These are phyloP conservation scores for Sceloporus undulatus DNA, from an alignment of 2,113 vertebrate genomes.

Conservation along the genomic window DNA sequence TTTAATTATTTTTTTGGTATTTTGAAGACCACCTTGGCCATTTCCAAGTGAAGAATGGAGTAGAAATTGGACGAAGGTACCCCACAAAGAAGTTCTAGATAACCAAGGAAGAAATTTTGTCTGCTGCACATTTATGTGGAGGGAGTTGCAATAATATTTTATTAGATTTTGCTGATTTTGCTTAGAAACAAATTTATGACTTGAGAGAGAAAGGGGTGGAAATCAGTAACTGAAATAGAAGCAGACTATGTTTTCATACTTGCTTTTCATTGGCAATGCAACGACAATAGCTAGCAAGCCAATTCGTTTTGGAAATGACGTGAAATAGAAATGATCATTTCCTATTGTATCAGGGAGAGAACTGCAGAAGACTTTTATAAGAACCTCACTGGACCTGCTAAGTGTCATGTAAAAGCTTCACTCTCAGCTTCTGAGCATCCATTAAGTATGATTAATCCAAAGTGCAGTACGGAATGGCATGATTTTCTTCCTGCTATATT, in stretches of 20 bases:
- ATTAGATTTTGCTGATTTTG: not conserved
- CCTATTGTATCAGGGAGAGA: not conserved
- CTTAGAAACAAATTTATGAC: not conserved
- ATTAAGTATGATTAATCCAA: constrained; percentile 5
- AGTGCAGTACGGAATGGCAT: not conserved
- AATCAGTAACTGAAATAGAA: not conserved
- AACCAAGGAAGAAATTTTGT: not conserved
- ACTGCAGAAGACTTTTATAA: not conserved
- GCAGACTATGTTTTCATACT: too few relatives aligned
- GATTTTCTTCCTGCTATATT: not conserved
- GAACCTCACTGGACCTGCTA: not conserved
- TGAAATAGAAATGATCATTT: not conserved
- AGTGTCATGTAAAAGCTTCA: not conserved
- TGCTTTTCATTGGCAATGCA: not conserved
- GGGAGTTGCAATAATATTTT: not conserved
- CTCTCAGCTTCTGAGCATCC: not conserved
- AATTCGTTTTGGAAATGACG: not conserved
- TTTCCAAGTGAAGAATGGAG: not conserved
- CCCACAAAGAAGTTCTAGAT: not conserved
- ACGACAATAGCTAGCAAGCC: not conserved
- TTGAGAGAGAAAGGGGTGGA: not conserved
- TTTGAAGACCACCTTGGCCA: not conserved
- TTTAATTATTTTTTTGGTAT: not conserved
- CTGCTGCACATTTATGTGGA: not conserved
- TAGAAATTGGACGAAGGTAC: not conserved